A percentile compares a stretch with the other conserved stretches of the same genome.
These are phyloP conservation scores for Dufourea novaeangliae DNA, from an alignment of 1,140 invertebrate species.

Conservation along the genomic window DNA sequence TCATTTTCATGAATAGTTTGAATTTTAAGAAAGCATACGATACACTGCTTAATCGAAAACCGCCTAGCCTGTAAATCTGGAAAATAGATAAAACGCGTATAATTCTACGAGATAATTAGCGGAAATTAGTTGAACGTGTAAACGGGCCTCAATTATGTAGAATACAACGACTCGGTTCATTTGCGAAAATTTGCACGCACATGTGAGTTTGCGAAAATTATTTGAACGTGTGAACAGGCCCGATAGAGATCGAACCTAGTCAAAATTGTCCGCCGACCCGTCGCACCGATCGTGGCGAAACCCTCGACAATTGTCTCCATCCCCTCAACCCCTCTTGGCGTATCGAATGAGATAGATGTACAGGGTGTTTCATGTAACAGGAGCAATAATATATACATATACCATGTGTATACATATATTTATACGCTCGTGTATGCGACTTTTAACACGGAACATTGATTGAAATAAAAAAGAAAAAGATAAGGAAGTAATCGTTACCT, in stretches of 20 bases:
- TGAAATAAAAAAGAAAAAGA: slow-evolving; percentile 20
- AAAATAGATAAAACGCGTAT: background rate
- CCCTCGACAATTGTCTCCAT: background rate
- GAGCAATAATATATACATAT: background rate
- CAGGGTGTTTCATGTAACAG: background rate
- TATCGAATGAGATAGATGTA: background rate
- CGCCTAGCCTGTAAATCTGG: no score
- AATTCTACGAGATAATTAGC: no score
- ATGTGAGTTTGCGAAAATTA: no score
- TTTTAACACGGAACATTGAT: slow-evolving; percentile 17
- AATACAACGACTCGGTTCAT: no score
- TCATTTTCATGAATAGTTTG: no score
- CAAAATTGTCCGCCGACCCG: background rate
- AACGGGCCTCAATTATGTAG: no score
- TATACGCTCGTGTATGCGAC: slow-evolving; percentile 23
- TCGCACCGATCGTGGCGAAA: background rate
- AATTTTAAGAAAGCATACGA: no score
- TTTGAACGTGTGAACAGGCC: no score
- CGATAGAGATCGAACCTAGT: background rate
- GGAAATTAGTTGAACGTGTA: no score
- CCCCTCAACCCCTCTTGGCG: background rate
- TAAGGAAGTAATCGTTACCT: background rate
- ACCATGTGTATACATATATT: background rate
- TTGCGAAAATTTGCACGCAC: no score
- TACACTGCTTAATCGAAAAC: no score